Base-by-base conservation (phyloP, 2,797 vertebrate species). In the Sebastes minor region DNA sequence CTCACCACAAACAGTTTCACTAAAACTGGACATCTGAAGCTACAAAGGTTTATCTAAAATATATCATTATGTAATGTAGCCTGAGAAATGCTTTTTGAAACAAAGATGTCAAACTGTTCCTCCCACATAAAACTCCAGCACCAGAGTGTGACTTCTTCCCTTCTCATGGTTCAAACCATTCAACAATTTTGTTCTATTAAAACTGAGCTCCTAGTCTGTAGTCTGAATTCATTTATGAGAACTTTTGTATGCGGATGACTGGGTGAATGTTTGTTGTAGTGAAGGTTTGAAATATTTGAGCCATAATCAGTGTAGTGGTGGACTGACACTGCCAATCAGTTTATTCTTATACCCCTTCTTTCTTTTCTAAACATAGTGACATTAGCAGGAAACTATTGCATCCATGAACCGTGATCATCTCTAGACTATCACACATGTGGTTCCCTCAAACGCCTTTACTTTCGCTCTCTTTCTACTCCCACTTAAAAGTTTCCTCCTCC, bases 171-270 rank as follows among this genome's bases (percentile, higher is more conserved):
- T 71, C 46, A 63, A 74, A 80, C 59, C 10, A 79, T 23, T 70
- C 28, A 76, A 87, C 52, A 57, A 60, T n/a, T 63, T 61, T 85
- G 63, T 74, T 79, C 35, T 33, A 42, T 72, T 84, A 16, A 46
- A 79, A 86, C 72, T 74, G 8, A 59, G n/a, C n/a, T 16, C 75
- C 70, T 76, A 35, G 76, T 87, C 52, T 64, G 67, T 25, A 52
- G 20, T 52, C 18, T 16, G 16, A 9, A 71, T 77, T 83, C 25
- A 80, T 78, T 77, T 75, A 16, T 74, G 63, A 70, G 63, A 74
- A 32, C 42, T 46, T 16, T 46, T n/a, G 20, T 52, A 52, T 52
- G 46, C 13, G 3, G 20, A 52, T 20, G 46, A 52, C 18, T 52
- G 18, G 18, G 18, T 52, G 46, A 52, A n/a, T 56, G 28, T 61